Evolutionary conservation across 2,888 invertebrate species (phyloP).

Genomic region (Zootermopsis nevadensis): DNA sequence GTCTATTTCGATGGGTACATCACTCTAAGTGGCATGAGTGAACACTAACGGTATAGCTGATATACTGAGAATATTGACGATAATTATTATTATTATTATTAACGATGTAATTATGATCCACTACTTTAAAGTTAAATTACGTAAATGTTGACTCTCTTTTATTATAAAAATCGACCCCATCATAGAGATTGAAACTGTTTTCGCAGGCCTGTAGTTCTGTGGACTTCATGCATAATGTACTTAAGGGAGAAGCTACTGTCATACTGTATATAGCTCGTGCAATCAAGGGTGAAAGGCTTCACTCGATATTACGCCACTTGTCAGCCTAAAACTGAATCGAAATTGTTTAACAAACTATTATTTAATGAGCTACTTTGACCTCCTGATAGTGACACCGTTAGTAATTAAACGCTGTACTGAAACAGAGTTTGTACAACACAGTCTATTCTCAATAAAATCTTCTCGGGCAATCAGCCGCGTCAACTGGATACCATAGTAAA

Average conservation of each 20-base stretch:
- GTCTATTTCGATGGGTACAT: neutral
- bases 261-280: too few species aligned
- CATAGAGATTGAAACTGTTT: neutral
- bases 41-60: neutral
- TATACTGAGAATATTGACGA: neutral
- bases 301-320: neutral
- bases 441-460: too few species aligned
- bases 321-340: too few species aligned
- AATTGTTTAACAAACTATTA: too few species aligned
- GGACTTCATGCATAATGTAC: neutral
- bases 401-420: too few species aligned
- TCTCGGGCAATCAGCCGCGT: too few species aligned
- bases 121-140: constrained; percentile 23
- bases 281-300: neutral
- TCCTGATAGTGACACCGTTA: too few species aligned
- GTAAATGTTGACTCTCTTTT: constrained; percentile 37
- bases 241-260: neutral
- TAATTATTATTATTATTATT: constrained; percentile 31
- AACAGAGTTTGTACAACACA: too few species aligned
- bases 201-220: neutral
- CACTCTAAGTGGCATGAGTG: too few species aligned
- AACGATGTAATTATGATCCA: constrained; percentile 27
- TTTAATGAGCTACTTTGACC: too few species aligned
- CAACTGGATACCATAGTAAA: too few species aligned
- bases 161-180: neutral